Evolutionary conservation across 2,888 invertebrate species (phyloP).

Genomic region (Cantharis rustica): DNA sequence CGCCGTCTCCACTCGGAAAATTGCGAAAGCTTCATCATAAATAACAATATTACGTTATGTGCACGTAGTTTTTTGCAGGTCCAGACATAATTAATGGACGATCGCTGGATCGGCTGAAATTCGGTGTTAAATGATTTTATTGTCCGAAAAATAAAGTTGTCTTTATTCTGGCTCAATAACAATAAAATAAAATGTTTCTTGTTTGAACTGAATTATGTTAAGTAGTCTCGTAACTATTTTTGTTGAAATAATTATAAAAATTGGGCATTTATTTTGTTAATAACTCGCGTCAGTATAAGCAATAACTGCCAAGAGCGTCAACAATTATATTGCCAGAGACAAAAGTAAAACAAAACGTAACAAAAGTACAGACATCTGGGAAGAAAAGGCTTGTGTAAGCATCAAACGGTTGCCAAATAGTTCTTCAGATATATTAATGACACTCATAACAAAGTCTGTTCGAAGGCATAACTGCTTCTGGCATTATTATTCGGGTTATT

Average conservation of each 20-base stretch:
- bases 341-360: conserved; percentile 30
- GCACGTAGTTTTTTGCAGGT: too few relatives aligned
- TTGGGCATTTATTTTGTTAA: conserved; percentile 25
- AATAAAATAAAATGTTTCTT: background rate
- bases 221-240: conserved; percentile 6
- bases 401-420: conserved; percentile 28
- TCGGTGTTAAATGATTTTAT: background rate
- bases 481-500: conserved; percentile 28
- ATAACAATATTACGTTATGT: background rate
- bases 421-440: conserved; percentile 28
- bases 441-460: conserved; percentile 27
- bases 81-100: background rate
- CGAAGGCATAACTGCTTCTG: conserved; percentile 21
- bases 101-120: background rate
- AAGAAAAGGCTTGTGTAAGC: conserved; percentile 26
- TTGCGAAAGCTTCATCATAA: background rate
- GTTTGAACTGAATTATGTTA: conserved; percentile 6
- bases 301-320: conserved; percentile 30
- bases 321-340: conserved; percentile 30
- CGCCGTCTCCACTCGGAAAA: background rate
- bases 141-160: background rate
- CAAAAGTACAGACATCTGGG: conserved; percentile 28
- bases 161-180: background rate
- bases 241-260: conserved; percentile 14
- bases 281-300: conserved; percentile 26